Evolutionary conservation across 2,888 invertebrate species (phyloP), one percentile per base, ranked within the genome.

Genomic region (Antitype chi): DNA sequence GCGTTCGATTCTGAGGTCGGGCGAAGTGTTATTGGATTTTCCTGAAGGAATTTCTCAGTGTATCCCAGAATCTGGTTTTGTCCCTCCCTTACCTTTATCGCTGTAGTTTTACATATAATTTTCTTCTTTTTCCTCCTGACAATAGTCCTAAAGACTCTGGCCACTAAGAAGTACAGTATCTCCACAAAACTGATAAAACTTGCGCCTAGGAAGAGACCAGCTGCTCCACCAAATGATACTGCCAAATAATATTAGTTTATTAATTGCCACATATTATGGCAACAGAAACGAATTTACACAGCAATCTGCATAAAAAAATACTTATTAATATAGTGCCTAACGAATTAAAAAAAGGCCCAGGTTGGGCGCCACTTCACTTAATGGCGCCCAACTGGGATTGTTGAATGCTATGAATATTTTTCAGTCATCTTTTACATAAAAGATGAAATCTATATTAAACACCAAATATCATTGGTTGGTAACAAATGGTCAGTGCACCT

Each of bases 201-300:
- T 38, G 97, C 97, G 0, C 98, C 98, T 0, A 98, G 93, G 90
- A 97, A 97, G 70, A 98, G 90, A 0, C 97, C 97, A 0, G 97
- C 96, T 0, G 97, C 97, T 1, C 97, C 97, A 1, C 97, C 97
- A 82, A 97, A 97, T 0, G 97, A 97, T 0, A 97, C 97, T 97
- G 88, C 4, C 7, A 60, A 49, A n/a, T 25, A 68, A 47, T 23
- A 38, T n/a, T 68, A 20, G 9, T 17, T 55, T 38, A 38, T 23
- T 62, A 62, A 60, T 1, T 59, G 7, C 20, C 28, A 59, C 59
- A 28, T 59, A 3, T 5, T 59, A 59, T 28, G 17, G 17, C 13
- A 4, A 28, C 9, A 0, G 59, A 1, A 59, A 59, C 20, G 1
- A 59, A 59, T 20, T 8, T 4, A 9, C 59, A 4, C 4, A 28